Conservation (phyloP, 1,140 invertebrate genomes). For the Orchesella cincta region DNA sequence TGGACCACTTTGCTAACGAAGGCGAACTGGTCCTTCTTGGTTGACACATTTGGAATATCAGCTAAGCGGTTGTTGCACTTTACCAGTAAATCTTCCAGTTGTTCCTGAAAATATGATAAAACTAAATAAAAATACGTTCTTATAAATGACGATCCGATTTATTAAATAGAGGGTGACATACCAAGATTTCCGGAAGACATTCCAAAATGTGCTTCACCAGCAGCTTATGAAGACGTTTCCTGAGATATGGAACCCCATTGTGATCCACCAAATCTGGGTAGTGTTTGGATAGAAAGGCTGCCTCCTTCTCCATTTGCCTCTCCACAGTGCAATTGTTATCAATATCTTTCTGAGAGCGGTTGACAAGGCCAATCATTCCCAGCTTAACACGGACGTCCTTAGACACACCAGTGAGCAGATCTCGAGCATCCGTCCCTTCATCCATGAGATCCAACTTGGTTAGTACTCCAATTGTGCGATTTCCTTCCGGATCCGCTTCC, state of each 20-base stretch:
- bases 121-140: too few relatives aligned
- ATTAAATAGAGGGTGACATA: too few relatives aligned
- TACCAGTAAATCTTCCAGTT: not conserved
- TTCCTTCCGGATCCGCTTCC: constrained; percentile 62
- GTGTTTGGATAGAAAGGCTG: constrained; percentile 86
- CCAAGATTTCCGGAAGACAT: constrained; percentile 74
- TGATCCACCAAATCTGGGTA: constrained; percentile 93
- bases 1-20: not conserved
- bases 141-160: too few relatives aligned
- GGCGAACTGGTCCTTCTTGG: not conserved
- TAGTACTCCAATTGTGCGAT: constrained; percentile 67
- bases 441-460: constrained; percentile 97
- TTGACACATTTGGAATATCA: not conserved
- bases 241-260: constrained; percentile 93
- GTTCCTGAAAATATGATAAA: too few relatives aligned
- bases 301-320: constrained; percentile 91
- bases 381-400: constrained; percentile 96
- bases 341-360: constrained; percentile 96
- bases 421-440: constrained; percentile 94
- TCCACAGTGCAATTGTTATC: constrained; percentile 80
- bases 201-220: constrained; percentile 98
- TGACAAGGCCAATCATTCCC: constrained; percentile 96
- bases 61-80: not conserved
- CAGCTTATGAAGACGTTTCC: constrained; percentile 93
- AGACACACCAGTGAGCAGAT: constrained; percentile 84